Evolutionary conservation across 2,113 vertebrate species (phyloP).

Genomic region (Coptodon bakossiorum): DNA sequence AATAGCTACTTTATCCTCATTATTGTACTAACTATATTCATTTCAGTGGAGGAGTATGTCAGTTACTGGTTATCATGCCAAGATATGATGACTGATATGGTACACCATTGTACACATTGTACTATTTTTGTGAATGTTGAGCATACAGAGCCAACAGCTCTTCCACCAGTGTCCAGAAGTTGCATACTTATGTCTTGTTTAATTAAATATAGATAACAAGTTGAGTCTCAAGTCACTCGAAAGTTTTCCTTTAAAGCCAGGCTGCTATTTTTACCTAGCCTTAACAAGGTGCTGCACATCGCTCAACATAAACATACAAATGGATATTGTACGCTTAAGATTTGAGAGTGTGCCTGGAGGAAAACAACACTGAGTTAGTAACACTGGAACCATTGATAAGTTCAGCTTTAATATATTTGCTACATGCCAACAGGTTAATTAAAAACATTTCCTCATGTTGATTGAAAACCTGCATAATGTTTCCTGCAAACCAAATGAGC

Average conservation of each 20-base stretch:
- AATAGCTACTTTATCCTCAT: background rate
- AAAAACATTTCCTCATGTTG: background rate
- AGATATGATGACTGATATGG: background rate
- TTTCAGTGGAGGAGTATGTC: background rate
- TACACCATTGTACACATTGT: fast-evolving
- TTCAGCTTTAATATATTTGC: background rate
- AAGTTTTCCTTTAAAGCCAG: background rate
- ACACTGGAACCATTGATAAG: background rate
- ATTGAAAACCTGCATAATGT: background rate
- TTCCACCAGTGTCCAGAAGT: background rate
- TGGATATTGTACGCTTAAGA: background rate
- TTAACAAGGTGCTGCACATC: background rate
- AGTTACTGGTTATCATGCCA: background rate
- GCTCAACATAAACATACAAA: background rate
- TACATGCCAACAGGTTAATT: background rate
- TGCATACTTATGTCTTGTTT: background rate
- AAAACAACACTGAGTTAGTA: background rate
- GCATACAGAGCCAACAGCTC: background rate
- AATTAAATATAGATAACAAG: background rate
- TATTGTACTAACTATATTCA: background rate
- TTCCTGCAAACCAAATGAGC: background rate
- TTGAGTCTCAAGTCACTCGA: fast-evolving
- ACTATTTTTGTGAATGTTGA: fast-evolving
- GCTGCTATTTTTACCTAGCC: no score
- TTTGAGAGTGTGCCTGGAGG: background rate